phyloP scores from a whole-genome alignment of 2,113 vertebrate species.

The Saccopteryx bilineata region DNA sequence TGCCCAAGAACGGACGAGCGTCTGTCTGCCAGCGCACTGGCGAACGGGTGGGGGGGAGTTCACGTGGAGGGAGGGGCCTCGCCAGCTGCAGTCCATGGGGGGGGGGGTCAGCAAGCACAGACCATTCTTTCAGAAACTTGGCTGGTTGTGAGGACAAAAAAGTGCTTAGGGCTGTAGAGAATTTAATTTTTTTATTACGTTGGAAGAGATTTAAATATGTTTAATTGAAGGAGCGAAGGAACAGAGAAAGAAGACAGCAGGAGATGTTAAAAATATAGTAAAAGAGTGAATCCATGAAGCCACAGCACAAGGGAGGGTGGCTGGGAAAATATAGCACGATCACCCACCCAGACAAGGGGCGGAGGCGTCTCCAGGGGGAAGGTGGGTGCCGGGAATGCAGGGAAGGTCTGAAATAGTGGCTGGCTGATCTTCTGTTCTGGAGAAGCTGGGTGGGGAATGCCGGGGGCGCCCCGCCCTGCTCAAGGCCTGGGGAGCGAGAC shows the following conservation, averaged over 20 bases:
- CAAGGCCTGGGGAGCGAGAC: background rate
- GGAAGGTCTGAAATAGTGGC: background rate
- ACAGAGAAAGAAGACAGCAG: background rate
- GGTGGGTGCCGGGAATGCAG: background rate
- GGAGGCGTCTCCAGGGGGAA: no score
- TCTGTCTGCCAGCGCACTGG: background rate
- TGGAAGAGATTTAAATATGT: background rate
- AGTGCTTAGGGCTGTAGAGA: background rate
- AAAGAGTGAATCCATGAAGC: background rate
- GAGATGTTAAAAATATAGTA: background rate
- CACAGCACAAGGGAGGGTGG: fast-evolving
- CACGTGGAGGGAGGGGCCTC: no score
- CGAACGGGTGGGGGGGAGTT: background rate
- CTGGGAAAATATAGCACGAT: background rate
- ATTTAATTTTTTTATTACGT: background rate
- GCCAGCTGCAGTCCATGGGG: no score
- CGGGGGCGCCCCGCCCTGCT: fast-evolving
- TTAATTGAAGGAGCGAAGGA: background rate
- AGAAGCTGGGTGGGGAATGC: no score
- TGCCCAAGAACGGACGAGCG: background rate
- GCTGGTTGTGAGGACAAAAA: background rate
- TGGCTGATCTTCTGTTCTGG: background rate
- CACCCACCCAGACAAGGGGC: background rate
- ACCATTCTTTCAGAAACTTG: background rate
- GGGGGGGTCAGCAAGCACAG: background rate